Percentiles rank a stretch among this genome's conserved stretches.
Evolutionary conservation across 2,888 invertebrate genomes (phyloP).

Genomic region (Polyommatus icarus): DNA sequence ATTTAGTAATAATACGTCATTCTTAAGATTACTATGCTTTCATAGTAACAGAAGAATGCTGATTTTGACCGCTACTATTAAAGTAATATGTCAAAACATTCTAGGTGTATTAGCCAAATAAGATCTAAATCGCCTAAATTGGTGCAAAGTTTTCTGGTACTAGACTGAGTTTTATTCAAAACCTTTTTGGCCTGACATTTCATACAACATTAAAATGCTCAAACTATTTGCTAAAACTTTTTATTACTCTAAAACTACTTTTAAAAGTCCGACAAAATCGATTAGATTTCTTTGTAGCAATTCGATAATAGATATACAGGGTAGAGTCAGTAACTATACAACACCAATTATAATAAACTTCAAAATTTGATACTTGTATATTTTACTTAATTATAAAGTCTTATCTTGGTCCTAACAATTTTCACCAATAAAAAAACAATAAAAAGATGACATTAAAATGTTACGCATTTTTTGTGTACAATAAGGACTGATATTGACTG

Average conservation of each 20-base stretch:
- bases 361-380: conserved; percentile 21
- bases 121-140: conserved; percentile 1
- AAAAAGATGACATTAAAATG: background rate
- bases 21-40: conserved; percentile 30
- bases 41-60: conserved; percentile 25
- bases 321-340: conserved; percentile 12
- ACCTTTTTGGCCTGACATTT: background rate
- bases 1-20: background rate
- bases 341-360: conserved; percentile 23
- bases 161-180: conserved; percentile 1
- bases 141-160: background rate
- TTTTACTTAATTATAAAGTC: background rate
- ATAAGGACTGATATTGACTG: background rate
- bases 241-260: background rate
- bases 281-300: background rate
- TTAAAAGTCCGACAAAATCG: background rate
- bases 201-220: background rate
- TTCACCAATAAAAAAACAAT: background rate
- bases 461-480: background rate
- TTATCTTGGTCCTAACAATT: background rate
- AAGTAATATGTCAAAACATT: conserved; percentile 7
- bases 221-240: conserved; percentile 12
- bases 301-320: conserved; percentile 6
- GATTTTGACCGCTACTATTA: background rate
- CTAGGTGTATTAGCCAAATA: background rate